These are phyloP conservation scores for Arenaria interpres DNA, from an alignment of 2,113 vertebrate genomes.

Conservation along the genomic window DNA sequence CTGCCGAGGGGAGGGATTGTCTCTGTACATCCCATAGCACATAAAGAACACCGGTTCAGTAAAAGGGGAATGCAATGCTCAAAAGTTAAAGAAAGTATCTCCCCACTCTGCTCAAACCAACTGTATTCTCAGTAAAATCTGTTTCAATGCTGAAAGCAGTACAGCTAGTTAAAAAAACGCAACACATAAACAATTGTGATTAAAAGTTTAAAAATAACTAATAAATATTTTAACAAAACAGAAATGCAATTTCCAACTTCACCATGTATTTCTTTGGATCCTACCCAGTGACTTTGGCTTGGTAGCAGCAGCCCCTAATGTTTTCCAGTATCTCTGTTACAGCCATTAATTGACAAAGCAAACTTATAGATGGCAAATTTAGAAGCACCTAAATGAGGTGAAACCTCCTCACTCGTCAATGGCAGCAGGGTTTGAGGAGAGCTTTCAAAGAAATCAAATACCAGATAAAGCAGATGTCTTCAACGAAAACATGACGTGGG, in stretches of 20 bases:
- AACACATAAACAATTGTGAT: neutral
- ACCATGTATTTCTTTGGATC: neutral
- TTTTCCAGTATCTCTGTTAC: neutral
- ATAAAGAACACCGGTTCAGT: neutral
- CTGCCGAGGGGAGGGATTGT: neutral
- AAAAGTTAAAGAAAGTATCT: neutral
- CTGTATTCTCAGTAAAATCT: neutral
- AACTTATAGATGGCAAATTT: neutral
- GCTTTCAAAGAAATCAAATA: neutral
- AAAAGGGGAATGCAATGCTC: neutral
- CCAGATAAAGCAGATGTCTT: neutral
- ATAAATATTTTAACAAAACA: neutral
- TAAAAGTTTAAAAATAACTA: neutral
- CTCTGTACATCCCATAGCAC: neutral
- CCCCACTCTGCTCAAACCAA: neutral
- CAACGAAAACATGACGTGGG: neutral
- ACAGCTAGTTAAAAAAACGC: neutral
- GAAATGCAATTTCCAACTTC: neutral
- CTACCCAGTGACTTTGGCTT: neutral
- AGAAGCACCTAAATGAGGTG: neutral
- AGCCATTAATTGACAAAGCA: neutral
- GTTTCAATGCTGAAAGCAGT: neutral
- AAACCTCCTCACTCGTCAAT: neutral
- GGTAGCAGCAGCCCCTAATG: fast-evolving
- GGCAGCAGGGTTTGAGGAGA: neutral